phyloP scores from a whole-genome alignment of 2,888 invertebrate species.

The Folsomia manolachei region DNA sequence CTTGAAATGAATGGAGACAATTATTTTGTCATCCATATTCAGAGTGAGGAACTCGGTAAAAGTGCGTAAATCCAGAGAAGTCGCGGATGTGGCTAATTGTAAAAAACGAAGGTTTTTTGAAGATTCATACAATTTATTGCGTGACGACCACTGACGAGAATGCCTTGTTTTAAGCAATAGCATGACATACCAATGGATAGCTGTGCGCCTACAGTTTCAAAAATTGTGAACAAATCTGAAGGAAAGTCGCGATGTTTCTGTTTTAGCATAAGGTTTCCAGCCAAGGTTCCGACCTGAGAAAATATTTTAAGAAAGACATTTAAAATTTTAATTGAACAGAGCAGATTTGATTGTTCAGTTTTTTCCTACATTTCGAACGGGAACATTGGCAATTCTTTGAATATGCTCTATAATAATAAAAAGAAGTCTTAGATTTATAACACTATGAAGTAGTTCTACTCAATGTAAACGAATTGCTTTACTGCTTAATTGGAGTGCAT shows the following conservation, averaged over 20 bases:
- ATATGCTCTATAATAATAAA: no score
- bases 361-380: constrained; percentile 67
- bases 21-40: constrained; percentile 66
- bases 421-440: no score
- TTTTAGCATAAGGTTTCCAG: constrained; percentile 70
- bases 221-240: constrained; percentile 67
- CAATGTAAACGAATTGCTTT: no score
- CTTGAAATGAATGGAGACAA: constrained; percentile 64
- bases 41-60: constrained; percentile 61
- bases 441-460: no score
- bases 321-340: background rate
- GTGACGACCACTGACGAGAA: background rate
- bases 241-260: constrained; percentile 66
- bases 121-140: no score
- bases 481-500: background rate
- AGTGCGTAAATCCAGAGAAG: background rate
- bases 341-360: background rate
- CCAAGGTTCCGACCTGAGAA: constrained; percentile 60
- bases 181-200: constrained; percentile 51
- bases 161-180: background rate
- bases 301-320: background rate
- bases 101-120: no score
- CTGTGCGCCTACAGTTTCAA: constrained; percentile 54
- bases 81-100: constrained; percentile 38
- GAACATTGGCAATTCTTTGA: constrained; percentile 67